Percentiles rank a stretch among this genome's conserved stretches.
phyloP scores from a whole-genome alignment of 2,888 invertebrate species.

The Thymelicus acteon region DNA sequence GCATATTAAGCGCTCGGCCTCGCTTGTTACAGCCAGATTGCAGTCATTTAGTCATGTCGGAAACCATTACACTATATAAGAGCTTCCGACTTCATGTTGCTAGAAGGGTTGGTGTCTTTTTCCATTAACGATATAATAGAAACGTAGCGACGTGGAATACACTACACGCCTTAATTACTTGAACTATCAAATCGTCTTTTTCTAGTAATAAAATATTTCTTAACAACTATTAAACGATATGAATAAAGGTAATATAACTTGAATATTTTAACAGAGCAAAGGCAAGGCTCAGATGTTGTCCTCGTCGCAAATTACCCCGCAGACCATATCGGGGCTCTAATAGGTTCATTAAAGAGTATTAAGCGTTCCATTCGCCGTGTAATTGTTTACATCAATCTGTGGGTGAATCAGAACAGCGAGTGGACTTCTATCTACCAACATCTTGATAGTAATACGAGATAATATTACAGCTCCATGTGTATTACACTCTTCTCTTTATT shows the following conservation, averaged over 20 bases:
- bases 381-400: constrained; percentile 30
- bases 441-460: neutral
- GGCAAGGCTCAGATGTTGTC: neutral
- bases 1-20: neutral
- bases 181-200: neutral
- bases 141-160: too few species aligned
- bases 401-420: constrained; percentile 9
- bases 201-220: neutral
- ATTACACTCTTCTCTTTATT: too few species aligned
- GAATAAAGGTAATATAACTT: neutral
- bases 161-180: too few species aligned
- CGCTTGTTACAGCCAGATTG: neutral
- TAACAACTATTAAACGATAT: neutral
- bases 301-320: constrained; percentile 16
- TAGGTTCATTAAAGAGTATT: constrained; percentile 24
- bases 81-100: neutral
- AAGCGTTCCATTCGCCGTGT: constrained; percentile 18
- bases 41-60: constrained; percentile 4
- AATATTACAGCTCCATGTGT: too few species aligned
- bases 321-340: constrained; percentile 22
- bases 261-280: neutral
- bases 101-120: too few species aligned
- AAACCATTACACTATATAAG: neutral
- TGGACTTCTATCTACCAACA: constrained; percentile 3
- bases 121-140: too few species aligned